Conservation (phyloP, 2,888 invertebrate genomes). For the Brachycybe producta region DNA sequence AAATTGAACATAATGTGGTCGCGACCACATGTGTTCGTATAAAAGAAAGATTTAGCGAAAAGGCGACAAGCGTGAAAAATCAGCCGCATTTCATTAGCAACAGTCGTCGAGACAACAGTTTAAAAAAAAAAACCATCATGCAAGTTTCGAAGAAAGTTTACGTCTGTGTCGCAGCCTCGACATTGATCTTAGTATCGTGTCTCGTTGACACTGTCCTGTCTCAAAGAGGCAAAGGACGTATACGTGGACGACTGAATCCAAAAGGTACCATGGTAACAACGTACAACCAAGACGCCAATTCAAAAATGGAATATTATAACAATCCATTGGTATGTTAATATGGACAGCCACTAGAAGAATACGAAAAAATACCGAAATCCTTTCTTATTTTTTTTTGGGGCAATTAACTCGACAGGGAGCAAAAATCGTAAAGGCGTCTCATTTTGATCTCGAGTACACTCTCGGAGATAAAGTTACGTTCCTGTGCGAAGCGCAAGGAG, state of each 20-base stretch:
- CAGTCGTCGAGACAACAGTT: too few relatives aligned
- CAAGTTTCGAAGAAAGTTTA: too few relatives aligned
- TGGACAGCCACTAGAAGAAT: neutral
- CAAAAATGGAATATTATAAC: conserved; percentile 74
- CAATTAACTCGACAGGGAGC: conserved; percentile 52
- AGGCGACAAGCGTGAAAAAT: too few relatives aligned
- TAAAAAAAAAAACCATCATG: too few relatives aligned
- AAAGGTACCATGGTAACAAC: conserved; percentile 1
- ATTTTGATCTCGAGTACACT: conserved; percentile 86
- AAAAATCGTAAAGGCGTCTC: conserved; percentile 73
- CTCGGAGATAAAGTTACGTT: conserved; percentile 89
- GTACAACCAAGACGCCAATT: conserved; percentile 57
- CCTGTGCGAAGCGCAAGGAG: conserved; percentile 77
- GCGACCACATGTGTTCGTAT: too few relatives aligned
- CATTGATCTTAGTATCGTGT: too few relatives aligned
- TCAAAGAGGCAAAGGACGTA: conserved; percentile 15
- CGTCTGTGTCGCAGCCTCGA: too few relatives aligned
- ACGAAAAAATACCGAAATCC: neutral
- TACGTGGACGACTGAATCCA: neutral
- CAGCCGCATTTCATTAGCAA: too few relatives aligned
- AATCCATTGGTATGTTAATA: conserved; percentile 54
- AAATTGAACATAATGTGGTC: too few relatives aligned
- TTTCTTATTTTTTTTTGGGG: neutral
- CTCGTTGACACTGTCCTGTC: conserved; percentile 3
- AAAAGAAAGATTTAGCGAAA: too few relatives aligned